phyloP scores from a whole-genome alignment of 1,140 invertebrate species.

The Forficula auricularia region DNA sequence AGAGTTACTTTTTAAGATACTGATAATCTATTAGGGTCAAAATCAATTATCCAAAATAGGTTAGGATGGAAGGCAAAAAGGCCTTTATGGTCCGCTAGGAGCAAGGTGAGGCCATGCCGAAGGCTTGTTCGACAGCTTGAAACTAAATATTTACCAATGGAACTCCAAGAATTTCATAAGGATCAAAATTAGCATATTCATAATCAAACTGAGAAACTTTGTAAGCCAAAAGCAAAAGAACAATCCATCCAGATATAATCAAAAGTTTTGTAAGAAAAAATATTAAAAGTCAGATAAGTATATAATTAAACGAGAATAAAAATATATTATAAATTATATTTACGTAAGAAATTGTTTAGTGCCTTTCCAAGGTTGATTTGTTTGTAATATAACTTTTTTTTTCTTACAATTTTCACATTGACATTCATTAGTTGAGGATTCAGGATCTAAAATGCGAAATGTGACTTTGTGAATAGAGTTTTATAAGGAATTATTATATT shows the following conservation, averaged over 20 bases:
- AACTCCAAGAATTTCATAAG: constrained; percentile 87
- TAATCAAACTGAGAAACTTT: constrained; percentile 96
- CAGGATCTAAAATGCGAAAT: constrained; percentile 53
- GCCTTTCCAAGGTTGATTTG: constrained; percentile 70
- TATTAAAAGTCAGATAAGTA: constrained; percentile 7
- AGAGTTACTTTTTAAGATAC: too few species aligned
- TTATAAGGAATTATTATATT: too few species aligned
- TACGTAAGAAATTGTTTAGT: constrained; percentile 45
- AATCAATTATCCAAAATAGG: too few species aligned
- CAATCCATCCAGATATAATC: constrained; percentile 72
- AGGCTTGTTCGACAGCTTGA: too few species aligned
- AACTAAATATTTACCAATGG: constrained; percentile 52
- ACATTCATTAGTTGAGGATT: constrained; percentile 55
- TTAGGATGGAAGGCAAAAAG: too few species aligned
- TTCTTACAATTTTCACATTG: constrained; percentile 71
- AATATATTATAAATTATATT: constrained; percentile 15
- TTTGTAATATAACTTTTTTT: constrained; percentile 65
- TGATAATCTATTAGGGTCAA: too few species aligned
- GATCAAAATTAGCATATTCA: constrained; percentile 97
- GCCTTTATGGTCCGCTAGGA: too few species aligned
- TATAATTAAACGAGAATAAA: background rate
- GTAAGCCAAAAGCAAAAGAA: constrained; percentile 74
- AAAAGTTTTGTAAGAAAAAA: constrained; percentile 37
- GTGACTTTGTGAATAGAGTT: too few species aligned
- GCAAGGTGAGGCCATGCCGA: too few species aligned